Conservation (phyloP, 1,140 invertebrate species). For the Cydia fagiglandana region DNA sequence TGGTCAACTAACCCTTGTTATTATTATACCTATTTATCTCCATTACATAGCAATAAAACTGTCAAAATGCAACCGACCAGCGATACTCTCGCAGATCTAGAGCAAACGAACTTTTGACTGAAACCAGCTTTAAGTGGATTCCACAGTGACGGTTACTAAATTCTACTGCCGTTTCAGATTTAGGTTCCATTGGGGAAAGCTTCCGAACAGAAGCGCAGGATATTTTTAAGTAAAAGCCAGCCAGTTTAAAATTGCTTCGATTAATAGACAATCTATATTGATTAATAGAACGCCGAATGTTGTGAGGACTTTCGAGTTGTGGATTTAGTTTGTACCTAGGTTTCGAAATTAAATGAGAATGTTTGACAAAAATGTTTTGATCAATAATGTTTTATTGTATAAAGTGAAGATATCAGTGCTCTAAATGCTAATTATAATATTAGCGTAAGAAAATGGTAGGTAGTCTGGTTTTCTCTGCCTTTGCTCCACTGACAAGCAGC, state of each 20-base stretch:
- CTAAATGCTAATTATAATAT: no score
- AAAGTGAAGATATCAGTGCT: no score
- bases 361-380: neutral
- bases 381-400: neutral
- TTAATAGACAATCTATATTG: conserved; percentile 29
- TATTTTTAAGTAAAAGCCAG: neutral
- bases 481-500: no score
- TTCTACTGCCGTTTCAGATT: conserved; percentile 35
- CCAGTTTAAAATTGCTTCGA: neutral
- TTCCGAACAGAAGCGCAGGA: neutral
- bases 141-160: conserved; percentile 19
- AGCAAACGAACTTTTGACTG: neutral
- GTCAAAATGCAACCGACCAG: conserved; percentile 32
- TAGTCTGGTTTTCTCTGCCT: no score
- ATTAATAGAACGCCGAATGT: neutral
- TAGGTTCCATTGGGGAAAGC: conserved; percentile 15
- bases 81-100: neutral
- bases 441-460: no score
- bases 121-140: conserved; percentile 35
- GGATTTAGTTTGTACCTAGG: neutral
- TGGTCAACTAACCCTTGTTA: no score
- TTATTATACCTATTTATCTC: no score
- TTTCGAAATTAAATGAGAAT: neutral
- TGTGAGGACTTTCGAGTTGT: neutral
- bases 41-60: conserved; percentile 45